phyloP scores from a whole-genome alignment of 2,797 vertebrate species.

The Sylvia borin region DNA sequence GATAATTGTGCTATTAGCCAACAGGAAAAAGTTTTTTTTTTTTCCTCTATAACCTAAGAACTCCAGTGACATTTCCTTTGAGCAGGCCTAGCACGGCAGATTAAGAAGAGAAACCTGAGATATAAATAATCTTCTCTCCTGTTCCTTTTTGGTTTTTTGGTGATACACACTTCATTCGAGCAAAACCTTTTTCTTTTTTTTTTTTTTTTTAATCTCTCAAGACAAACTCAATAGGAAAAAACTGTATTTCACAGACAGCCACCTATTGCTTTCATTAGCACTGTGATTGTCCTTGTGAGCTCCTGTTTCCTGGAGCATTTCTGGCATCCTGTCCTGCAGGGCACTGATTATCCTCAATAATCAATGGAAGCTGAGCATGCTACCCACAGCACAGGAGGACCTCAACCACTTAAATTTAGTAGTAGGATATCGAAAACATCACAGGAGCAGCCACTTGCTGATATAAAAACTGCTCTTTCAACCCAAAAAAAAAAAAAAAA shows the following conservation, averaged over 20 bases:
- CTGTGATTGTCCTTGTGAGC: conserved; percentile 21
- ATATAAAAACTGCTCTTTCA: neutral
- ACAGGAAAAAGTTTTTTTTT: neutral
- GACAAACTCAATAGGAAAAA: neutral
- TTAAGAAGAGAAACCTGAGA: neutral
- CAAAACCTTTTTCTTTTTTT: neutral
- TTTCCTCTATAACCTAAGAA: neutral
- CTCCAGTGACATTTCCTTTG: neutral
- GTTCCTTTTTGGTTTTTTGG: neutral
- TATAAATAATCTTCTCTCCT: neutral
- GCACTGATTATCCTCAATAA: conserved; percentile 51
- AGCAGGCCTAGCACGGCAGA: neutral
- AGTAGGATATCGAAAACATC: conserved; percentile 30
- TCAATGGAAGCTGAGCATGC: neutral
- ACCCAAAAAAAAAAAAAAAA: too few relatives aligned
- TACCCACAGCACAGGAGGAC: neutral
- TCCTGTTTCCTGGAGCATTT: conserved; percentile 17
- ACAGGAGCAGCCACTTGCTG: conserved; percentile 36
- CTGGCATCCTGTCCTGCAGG: neutral
- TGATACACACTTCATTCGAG: neutral
- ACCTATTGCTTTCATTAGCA: conserved; percentile 25
- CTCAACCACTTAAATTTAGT: conserved; percentile 20
- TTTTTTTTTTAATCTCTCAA: neutral
- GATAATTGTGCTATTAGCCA: neutral
- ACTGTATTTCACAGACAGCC: neutral